A percentile compares a stretch with the other conserved stretches of the same genome.
Evolutionary conservation across 2,797 vertebrate species (phyloP).

Genomic region (Thaleichthys pacificus): DNA sequence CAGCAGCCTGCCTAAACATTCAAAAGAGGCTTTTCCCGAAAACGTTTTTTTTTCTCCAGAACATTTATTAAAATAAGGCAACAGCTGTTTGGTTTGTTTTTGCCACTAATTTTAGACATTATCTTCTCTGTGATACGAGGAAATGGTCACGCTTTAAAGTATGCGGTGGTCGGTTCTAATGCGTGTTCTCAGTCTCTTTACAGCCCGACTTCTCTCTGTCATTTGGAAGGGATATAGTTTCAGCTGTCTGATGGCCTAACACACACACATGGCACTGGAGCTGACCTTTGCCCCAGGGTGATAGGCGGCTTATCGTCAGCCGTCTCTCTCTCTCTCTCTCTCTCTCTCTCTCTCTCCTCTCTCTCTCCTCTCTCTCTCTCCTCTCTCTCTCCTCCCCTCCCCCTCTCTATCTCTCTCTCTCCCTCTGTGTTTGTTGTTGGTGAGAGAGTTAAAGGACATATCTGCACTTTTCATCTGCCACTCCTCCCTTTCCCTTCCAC

Average conservation of each 20-base stretch:
- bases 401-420: background rate
- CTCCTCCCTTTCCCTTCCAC: no score
- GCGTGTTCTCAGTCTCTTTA: no score
- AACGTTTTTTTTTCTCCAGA: background rate
- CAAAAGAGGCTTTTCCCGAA: background rate
- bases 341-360: slow-evolving; percentile 1
- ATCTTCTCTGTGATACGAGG: no score
- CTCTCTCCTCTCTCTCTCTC: background rate
- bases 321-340: no score
- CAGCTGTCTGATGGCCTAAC: slow-evolving; percentile 29
- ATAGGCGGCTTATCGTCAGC: slow-evolving; percentile 53
- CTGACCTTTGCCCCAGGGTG: slow-evolving; percentile 38
- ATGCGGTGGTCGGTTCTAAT: no score
- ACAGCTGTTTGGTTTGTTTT: background rate
- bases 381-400: background rate
- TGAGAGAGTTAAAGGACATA: no score
- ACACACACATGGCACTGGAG: slow-evolving; percentile 45
- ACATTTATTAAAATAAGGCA: background rate
- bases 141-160: no score
- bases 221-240: background rate
- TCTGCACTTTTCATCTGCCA: no score
- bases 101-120: background rate
- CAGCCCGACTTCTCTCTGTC: background rate
- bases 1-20: background rate
- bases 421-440: no score